Evolutionary conservation across 2,113 vertebrate genomes (phyloP).

Genomic region (Oriolus oriolus): DNA sequence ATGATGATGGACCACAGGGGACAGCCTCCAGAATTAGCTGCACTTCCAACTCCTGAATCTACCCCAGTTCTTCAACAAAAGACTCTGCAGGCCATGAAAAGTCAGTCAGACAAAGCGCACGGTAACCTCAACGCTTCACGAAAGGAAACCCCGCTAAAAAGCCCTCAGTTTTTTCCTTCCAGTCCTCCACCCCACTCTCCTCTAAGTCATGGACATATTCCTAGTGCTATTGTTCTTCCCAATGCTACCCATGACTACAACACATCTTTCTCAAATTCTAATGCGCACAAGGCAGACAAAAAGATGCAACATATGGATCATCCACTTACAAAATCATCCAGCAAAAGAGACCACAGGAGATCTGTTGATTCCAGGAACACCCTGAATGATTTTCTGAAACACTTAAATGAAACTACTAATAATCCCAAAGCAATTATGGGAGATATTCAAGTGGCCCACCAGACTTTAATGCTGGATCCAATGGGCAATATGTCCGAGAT

Average conservation of each 20-base stretch:
- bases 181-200: constrained; percentile 86
- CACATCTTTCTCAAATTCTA: constrained; percentile 81
- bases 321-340: constrained; percentile 77
- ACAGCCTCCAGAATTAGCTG: constrained; percentile 91
- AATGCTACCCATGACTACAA: constrained; percentile 93
- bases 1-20: constrained; percentile 86
- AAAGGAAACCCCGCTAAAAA: constrained; percentile 85
- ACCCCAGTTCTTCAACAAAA: constrained; percentile 96
- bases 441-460: constrained; percentile 86
- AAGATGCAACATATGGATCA: constrained; percentile 82
- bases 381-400: constrained; percentile 94
- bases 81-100: constrained; percentile 87
- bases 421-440: constrained; percentile 89
- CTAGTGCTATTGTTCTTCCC: constrained; percentile 94
- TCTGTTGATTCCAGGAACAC: constrained; percentile 96
- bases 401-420: constrained; percentile 87
- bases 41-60: constrained; percentile 93
- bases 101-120: constrained; percentile 86
- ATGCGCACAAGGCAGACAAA: constrained; percentile 85
- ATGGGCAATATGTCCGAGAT: constrained; percentile 90
- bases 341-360: constrained; percentile 88
- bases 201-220: constrained; percentile 88
- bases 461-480: constrained; percentile 89
- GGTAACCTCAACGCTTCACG: constrained; percentile 77
- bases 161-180: constrained; percentile 87